Conservation (phyloP, 2,888 invertebrate species). For the Falcaria lacertinaria region DNA sequence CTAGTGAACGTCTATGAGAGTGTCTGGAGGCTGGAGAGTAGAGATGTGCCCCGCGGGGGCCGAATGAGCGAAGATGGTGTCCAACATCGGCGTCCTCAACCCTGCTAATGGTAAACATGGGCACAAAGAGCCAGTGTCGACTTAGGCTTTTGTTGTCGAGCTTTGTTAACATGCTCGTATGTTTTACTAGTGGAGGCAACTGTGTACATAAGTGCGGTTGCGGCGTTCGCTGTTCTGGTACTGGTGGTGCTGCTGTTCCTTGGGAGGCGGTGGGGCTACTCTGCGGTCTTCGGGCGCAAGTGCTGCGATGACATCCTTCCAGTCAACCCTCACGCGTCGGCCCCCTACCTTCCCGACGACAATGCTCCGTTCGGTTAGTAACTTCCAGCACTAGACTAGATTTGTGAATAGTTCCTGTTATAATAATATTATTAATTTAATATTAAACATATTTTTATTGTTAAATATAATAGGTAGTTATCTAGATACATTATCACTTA, state of each 20-base stretch:
- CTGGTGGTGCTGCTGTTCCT: slow-evolving; percentile 92
- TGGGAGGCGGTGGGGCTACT: slow-evolving; percentile 84
- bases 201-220: slow-evolving; percentile 92
- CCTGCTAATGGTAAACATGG: slow-evolving; percentile 66
- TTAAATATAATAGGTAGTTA: too few species aligned
- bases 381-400: neutral
- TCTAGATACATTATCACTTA: too few species aligned
- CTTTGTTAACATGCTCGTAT: slow-evolving; percentile 10
- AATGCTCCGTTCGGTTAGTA: slow-evolving; percentile 69
- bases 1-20: slow-evolving; percentile 3
- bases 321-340: slow-evolving; percentile 63
- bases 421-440: too few species aligned
- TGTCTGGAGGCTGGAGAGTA: neutral
- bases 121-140: slow-evolving; percentile 5
- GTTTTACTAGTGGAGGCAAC: slow-evolving; percentile 88
- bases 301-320: slow-evolving; percentile 65
- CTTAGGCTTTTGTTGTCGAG: slow-evolving; percentile 8
- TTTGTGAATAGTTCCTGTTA: too few species aligned
- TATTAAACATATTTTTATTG: too few species aligned
- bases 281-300: slow-evolving; percentile 58
- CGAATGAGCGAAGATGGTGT: slow-evolving; percentile 61
- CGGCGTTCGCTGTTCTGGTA: slow-evolving; percentile 89
- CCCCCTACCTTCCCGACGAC: slow-evolving; percentile 53
- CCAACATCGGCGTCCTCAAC: slow-evolving; percentile 63
- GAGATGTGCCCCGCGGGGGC: slow-evolving; percentile 32